A percentile compares a stretch with the other conserved stretches of the same genome.
phyloP scores from a whole-genome alignment of 2,888 invertebrate species.

The Aspidiotus rigidus region DNA sequence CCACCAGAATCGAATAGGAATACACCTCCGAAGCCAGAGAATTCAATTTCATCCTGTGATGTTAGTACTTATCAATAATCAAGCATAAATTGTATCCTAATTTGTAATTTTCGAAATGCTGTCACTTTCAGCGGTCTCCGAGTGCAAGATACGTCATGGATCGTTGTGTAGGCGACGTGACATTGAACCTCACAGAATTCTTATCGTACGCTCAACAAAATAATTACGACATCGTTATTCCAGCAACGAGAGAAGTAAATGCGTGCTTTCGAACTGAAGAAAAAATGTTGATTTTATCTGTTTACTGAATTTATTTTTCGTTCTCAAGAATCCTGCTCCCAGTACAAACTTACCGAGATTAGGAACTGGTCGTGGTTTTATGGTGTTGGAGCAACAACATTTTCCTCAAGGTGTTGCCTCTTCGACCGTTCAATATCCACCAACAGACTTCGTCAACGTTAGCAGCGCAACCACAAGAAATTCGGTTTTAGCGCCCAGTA shows the following conservation, averaged over 20 bases:
- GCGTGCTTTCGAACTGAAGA: too few relatives aligned
- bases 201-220: constrained; percentile 21
- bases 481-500: constrained; percentile 19
- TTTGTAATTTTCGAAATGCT: too few relatives aligned
- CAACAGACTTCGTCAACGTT: constrained; percentile 16
- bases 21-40: too few relatives aligned
- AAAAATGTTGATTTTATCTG: neutral
- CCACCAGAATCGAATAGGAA: too few relatives aligned
- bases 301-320: neutral
- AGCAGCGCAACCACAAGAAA: constrained; percentile 9
- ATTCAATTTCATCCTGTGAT: too few relatives aligned
- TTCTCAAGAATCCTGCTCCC: constrained; percentile 5
- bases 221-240: constrained; percentile 28
- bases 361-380: constrained; percentile 14
- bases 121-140: neutral
- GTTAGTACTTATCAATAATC: too few relatives aligned
- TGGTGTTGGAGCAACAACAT: constrained; percentile 25
- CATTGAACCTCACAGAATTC: constrained; percentile 23
- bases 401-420: constrained; percentile 13
- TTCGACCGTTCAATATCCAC: constrained; percentile 9
- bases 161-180: constrained; percentile 14
- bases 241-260: constrained; percentile 13
- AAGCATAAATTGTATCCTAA: too few relatives aligned
- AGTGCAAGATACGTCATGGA: neutral
- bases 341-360: constrained; percentile 18